Evolutionary conservation across 2,888 invertebrate species (phyloP).

Genomic region (Athripsodes cinereus): DNA sequence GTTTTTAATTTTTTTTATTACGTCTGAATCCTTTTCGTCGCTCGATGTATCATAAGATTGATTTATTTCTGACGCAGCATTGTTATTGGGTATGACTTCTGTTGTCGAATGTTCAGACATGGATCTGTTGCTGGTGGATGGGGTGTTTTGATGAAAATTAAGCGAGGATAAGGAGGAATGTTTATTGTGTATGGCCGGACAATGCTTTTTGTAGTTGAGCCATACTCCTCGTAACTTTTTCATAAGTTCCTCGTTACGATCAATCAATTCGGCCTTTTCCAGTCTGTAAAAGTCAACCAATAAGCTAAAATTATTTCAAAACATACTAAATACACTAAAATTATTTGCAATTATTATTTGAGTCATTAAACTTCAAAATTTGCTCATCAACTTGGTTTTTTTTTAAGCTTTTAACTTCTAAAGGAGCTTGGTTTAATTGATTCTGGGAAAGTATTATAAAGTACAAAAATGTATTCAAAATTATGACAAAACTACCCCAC

Average conservation of each 20-base stretch:
- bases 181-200: slow-evolving; percentile 31
- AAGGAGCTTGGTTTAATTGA: no score
- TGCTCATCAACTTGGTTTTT: no score
- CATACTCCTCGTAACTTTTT: slow-evolving; percentile 55
- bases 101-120: slow-evolving; percentile 40
- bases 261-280: slow-evolving; percentile 54
- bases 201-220: slow-evolving; percentile 56
- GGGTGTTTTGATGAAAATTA: slow-evolving; percentile 32
- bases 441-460: no score
- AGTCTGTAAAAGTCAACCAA: slow-evolving; percentile 45
- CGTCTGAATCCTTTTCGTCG: not conserved
- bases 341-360: no score
- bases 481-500: no score
- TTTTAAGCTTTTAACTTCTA: no score
- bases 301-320: no score
- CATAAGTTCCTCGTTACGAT: slow-evolving; percentile 56
- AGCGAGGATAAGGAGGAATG: slow-evolving; percentile 25
- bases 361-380: no score
- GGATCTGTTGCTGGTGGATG: slow-evolving; percentile 41
- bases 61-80: slow-evolving; percentile 3
- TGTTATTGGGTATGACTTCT: slow-evolving; percentile 32
- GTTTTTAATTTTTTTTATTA: not conserved
- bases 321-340: no score
- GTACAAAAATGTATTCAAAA: no score
- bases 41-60: not conserved